Evolutionary conservation across 2,113 vertebrate species (phyloP), one percentile per base, ranked within the genome.

Genomic region (Neolamprologus sp.): DNA sequence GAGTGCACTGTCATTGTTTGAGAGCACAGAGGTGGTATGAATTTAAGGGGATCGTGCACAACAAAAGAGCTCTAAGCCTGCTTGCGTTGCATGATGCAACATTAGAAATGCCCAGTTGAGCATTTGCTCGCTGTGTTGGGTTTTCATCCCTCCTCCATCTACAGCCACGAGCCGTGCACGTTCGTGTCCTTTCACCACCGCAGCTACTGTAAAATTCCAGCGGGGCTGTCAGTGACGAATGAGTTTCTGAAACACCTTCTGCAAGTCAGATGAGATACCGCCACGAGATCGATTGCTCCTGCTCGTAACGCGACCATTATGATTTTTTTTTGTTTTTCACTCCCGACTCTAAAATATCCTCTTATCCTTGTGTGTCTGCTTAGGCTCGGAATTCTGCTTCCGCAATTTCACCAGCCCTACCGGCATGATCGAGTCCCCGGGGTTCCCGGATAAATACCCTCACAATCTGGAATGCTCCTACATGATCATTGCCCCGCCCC

Each of bases 331-430:
- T 57, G 7, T 82, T 53, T 81, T 68, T 57, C 75, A 7, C 16
- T 37, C 40, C 21, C 14, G 0, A 54, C 21, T 75, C 82, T 88
- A 79, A 91, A 91, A 88, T 57, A 40, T 86, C 33, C 73, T 80
- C 5, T 23, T 54, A 40, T 54, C 81, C 75, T 82, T 78, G 4
- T 78, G 17, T 45, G 5, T 87, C 58, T 7, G 51, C 88, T 14
- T 92, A 99, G 99, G 99, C 88, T 99, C 99, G 0, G 99, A 99
- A 91, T 98, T 99, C 92, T 99, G 99, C 93, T 99, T 98, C 78
- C 98, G 97, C 89, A 99, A 99, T 91, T 99, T 99, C 96, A 99
- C 98, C 45, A 97, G 96, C 89, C 92, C 96, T 51, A 98, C 97
- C 0, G 98, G 99, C 19, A 97, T 98, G 91, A 99, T 99, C 13